A percentile compares a stretch with the other conserved stretches of the same genome.
phyloP scores from a whole-genome alignment of 2,113 vertebrate species.

The Suricata suricatta region DNA sequence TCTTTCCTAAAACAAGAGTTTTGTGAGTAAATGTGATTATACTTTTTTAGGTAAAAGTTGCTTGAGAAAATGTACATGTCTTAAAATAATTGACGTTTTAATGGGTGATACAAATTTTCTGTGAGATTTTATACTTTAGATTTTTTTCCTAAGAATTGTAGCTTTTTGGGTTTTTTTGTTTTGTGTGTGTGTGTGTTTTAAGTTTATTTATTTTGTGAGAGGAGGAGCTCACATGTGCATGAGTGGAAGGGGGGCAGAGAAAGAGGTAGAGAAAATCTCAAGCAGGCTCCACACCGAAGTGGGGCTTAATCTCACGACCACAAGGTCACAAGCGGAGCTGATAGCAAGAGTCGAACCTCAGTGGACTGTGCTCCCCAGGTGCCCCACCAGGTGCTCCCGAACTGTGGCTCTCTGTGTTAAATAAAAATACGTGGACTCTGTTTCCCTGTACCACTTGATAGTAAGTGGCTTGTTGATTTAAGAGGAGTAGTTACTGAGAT shows the following conservation, averaged over 20 bases:
- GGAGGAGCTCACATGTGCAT: too few relatives aligned
- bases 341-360: too few relatives aligned
- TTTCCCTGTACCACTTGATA: not conserved
- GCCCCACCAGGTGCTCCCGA: not conserved
- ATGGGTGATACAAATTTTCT: not conserved
- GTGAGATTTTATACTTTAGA: not conserved
- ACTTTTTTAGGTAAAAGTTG: not conserved
- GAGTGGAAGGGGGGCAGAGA: too few relatives aligned
- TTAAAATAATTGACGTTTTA: constrained; percentile 31
- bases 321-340: too few relatives aligned
- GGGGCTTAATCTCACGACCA: too few relatives aligned
- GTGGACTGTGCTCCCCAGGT: too few relatives aligned
- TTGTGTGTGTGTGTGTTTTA: too few relatives aligned
- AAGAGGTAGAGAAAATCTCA: too few relatives aligned
- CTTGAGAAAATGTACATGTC: not conserved
- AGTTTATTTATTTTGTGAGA: too few relatives aligned
- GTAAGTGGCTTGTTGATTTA: not conserved
- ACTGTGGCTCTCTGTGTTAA: not conserved
- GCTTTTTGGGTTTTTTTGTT: not conserved
- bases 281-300: too few relatives aligned
- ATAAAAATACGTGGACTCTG: not conserved
- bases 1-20: not conserved
- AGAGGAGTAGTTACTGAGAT: not conserved
- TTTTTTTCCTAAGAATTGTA: not conserved
- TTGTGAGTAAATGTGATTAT: not conserved